Evolutionary conservation across 2,888 invertebrate genomes (phyloP), one percentile per base, ranked within the genome.

Genomic region (Drosophila mercatorum): DNA sequence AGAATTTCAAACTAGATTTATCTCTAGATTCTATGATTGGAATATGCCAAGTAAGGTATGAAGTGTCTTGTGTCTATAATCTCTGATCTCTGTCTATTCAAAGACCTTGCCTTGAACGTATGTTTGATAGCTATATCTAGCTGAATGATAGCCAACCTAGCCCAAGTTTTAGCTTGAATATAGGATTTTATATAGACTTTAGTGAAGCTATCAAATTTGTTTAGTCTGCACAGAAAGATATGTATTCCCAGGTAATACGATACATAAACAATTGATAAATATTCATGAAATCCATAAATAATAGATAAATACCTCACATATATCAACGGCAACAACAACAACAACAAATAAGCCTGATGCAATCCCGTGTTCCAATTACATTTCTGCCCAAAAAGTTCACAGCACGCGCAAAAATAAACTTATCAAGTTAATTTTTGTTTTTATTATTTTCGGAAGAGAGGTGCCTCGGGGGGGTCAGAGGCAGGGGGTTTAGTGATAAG

Each of bases 361-460:
- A 66, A 78, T 75, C 22, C n/a, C 22, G 11, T 3, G 43, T 36
- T 46, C 22, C 34, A 61, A 75, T 78, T 78, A 49, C 79, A 79
- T 26, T 52, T 60, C 7, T 49, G 40, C 46, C 26, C 17, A 74
- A 60, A 51, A 44, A 47, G 40, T 46, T 57, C 1, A 34, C 34
- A 46, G 64, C 66, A 65, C 67, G 61, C 78, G 59, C 75, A 47
- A 26, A 44, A 26, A 43, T 12, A 10, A n/a, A 60, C 52, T 62
- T 62, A 79, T 79, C 72, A 60, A 64, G 44, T 36, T 17, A 17
- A 52, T 11, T 36, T 51, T 51, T 36, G 60, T 22, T 40, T 36
- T 57, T 58, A 64, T 36, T 61, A 28, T 44, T 62, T 64, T 62
- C 31, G 49, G 44, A 56, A 46, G 38, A 31, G n/a, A 44, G 58